phyloP scores from a whole-genome alignment of 2,797 vertebrate species.

The Orientallactaga sibirica region DNA sequence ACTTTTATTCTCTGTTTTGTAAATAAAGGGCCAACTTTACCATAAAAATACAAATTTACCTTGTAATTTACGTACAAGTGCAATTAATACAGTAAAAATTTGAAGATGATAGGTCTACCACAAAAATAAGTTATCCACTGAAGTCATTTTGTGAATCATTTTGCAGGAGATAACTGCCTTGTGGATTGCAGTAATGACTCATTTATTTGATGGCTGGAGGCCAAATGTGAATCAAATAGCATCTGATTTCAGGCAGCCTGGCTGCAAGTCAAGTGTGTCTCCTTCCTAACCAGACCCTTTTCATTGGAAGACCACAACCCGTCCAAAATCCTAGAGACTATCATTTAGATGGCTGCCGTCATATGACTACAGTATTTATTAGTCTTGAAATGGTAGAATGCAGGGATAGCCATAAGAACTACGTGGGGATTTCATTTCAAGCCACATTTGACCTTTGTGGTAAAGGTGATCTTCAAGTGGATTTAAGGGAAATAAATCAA shows the following conservation, averaged over 20 bases:
- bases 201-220: slow-evolving; percentile 59
- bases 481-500: slow-evolving; percentile 77
- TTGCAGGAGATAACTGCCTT: slow-evolving; percentile 53
- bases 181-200: slow-evolving; percentile 53
- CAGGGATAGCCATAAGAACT: slow-evolving; percentile 63
- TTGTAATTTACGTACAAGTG: not conserved
- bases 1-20: slow-evolving; percentile 55
- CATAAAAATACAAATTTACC: slow-evolving; percentile 17
- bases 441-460: slow-evolving; percentile 73
- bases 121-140: not conserved
- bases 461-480: slow-evolving; percentile 77
- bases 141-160: slow-evolving; percentile 39
- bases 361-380: slow-evolving; percentile 64
- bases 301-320: slow-evolving; percentile 49
- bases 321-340: slow-evolving; percentile 49
- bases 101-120: not conserved
- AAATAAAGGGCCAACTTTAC: slow-evolving; percentile 26
- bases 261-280: slow-evolving; percentile 16
- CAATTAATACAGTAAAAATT: slow-evolving; percentile 45
- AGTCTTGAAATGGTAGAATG: slow-evolving; percentile 73
- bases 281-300: slow-evolving; percentile 57
- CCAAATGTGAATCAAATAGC: slow-evolving; percentile 63
- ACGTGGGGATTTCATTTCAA: slow-evolving; percentile 73
- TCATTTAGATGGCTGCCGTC: slow-evolving; percentile 52
- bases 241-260: slow-evolving; percentile 57